Conservation (phyloP, 2,797 vertebrate genomes). For the Synaphobranchus kaupii region DNA sequence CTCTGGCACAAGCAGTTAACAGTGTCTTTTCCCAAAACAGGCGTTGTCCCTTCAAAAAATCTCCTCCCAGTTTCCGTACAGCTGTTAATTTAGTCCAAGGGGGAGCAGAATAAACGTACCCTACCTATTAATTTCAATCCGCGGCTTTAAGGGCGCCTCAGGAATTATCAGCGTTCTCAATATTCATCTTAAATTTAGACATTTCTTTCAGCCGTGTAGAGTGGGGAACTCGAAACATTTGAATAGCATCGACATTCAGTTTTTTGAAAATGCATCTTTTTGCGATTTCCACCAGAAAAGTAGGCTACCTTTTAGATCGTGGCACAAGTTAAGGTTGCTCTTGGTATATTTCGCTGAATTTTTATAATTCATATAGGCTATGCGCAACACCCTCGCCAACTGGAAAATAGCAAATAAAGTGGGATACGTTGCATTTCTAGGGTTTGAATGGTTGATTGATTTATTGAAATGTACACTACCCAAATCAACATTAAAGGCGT, state of each 20-base stretch:
- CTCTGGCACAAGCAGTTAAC: slow-evolving; percentile 28
- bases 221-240: slow-evolving; percentile 9
- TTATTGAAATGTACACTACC: neutral
- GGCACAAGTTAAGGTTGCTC: neutral
- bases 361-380: neutral
- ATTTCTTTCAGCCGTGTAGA: neutral
- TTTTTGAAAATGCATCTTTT: neutral
- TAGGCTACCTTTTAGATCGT: neutral
- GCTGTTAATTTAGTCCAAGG: slow-evolving; percentile 29
- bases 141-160: slow-evolving; percentile 16
- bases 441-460: neutral
- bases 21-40: slow-evolving; percentile 28
- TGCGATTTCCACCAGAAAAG: neutral
- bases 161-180: slow-evolving; percentile 5
- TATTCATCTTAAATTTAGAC: neutral
- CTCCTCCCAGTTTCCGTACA: slow-evolving; percentile 37
- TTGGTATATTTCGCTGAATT: neutral
- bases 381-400: neutral
- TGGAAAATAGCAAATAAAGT: neutral
- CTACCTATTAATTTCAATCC: slow-evolving; percentile 3
- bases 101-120: slow-evolving; percentile 12
- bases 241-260: neutral
- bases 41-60: slow-evolving; percentile 28
- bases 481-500: neutral
- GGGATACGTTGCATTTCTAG: neutral